Conservation (phyloP, 2,113 vertebrate genomes). For the Chamaea fasciata region DNA sequence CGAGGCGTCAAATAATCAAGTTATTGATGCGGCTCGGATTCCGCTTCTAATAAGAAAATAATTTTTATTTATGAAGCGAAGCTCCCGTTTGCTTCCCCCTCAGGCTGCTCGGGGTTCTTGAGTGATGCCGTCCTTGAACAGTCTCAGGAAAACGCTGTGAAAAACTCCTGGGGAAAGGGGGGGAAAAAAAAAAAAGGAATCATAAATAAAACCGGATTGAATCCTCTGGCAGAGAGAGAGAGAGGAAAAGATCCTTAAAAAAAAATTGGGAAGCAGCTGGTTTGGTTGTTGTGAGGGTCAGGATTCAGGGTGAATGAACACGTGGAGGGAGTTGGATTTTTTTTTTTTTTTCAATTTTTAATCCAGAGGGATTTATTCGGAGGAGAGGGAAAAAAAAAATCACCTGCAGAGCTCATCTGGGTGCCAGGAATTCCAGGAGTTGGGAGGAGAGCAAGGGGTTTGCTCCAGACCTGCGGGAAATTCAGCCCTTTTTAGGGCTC, state of each 20-base stretch:
- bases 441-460: background rate
- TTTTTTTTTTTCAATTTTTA: too few species aligned
- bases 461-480: background rate
- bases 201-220: background rate
- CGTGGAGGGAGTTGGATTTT: background rate
- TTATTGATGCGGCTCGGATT: constrained; percentile 51
- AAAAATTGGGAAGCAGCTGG: background rate
- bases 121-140: constrained; percentile 33
- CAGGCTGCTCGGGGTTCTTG: background rate
- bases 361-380: background rate
- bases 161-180: background rate
- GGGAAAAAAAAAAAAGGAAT: background rate
- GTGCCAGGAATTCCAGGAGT: background rate
- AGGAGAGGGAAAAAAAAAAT: background rate
- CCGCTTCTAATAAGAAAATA: constrained; percentile 27
- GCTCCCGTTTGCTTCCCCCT: background rate
- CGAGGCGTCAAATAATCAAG: constrained; percentile 30
- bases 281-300: background rate
- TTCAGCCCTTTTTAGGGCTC: accelerated
- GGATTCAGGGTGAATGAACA: accelerated
- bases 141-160: background rate
- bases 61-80: constrained; percentile 58
- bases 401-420: background rate
- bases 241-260: background rate
- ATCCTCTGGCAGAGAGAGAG: background rate